phyloP scores from a whole-genome alignment of 2,888 invertebrate species.

The Myopa testacea region DNA sequence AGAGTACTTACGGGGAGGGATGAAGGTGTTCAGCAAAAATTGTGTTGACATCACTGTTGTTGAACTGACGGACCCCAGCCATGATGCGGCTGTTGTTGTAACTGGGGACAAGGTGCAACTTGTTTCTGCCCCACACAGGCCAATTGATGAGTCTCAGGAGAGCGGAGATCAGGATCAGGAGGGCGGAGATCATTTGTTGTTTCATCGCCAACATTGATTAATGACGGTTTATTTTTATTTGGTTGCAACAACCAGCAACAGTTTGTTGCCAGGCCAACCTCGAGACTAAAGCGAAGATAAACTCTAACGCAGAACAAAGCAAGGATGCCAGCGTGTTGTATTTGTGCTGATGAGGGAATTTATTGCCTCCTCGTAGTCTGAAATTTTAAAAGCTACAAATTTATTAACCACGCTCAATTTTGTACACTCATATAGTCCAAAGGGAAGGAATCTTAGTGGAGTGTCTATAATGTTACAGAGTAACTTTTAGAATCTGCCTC shows the following conservation, averaged over 20 bases:
- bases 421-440: too few species aligned
- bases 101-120: constrained; percentile 3
- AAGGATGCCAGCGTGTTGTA: not conserved
- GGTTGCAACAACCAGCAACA: not conserved
- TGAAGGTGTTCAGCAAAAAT: not conserved
- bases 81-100: not conserved
- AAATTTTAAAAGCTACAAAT: not conserved
- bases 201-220: constrained; percentile 6
- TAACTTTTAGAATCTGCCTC: too few species aligned
- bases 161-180: not conserved
- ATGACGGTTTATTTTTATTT: not conserved
- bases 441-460: too few species aligned
- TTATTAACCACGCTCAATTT: too few species aligned
- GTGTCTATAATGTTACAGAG: too few species aligned
- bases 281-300: not conserved
- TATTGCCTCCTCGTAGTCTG: not conserved
- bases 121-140: not conserved
- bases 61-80: not conserved
- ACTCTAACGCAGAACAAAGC: not conserved
- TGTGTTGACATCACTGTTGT: constrained; percentile 18
- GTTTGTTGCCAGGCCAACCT: not conserved
- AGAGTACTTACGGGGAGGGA: not conserved
- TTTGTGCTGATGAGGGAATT: not conserved
- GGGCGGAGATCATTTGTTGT: not conserved
- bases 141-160: not conserved